Evolutionary conservation across 2,797 vertebrate genomes (phyloP).

Genomic region (Anguilla megastoma): DNA sequence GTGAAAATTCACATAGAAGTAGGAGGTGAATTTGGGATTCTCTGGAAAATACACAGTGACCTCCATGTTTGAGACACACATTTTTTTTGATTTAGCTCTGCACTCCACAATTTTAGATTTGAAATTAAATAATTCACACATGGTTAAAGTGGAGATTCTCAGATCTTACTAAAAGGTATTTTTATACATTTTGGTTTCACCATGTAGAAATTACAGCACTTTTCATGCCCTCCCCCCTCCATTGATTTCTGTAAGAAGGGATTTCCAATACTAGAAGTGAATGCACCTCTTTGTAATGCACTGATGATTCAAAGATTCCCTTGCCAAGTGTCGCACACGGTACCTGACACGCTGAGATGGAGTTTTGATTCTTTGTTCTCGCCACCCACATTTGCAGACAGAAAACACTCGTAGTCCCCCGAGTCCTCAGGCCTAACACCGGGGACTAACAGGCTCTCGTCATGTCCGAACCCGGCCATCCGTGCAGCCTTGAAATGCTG

Average conservation of each 20-base stretch:
- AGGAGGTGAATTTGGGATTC: neutral
- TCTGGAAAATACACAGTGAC: neutral
- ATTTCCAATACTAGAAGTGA: neutral
- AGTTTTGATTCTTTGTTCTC: conserved; percentile 16
- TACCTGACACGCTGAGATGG: conserved; percentile 60
- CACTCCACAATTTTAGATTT: neutral
- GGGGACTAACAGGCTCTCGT: conserved; percentile 47
- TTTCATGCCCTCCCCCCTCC: neutral
- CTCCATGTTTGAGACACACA: neutral
- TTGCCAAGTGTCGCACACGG: conserved; percentile 8
- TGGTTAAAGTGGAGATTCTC: too few species aligned
- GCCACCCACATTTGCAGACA: conserved; percentile 50
- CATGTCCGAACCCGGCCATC: neutral
- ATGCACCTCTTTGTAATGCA: neutral
- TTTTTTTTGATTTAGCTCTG: too few species aligned
- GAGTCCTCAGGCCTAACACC: conserved; percentile 53
- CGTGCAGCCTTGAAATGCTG: accelerated
- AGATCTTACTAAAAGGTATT: neutral
- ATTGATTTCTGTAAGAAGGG: neutral
- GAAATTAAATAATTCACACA: too few species aligned
- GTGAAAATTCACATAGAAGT: conserved; percentile 23
- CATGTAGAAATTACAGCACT: too few species aligned
- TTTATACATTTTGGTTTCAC: neutral
- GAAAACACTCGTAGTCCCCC: conserved; percentile 58
- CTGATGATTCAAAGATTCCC: neutral